Evolutionary conservation across 92 coral and sea anemone genomes (phyloP), one percentile per base, ranked within the genome.

Genomic region (Umimayanthus chanpuru): DNA sequence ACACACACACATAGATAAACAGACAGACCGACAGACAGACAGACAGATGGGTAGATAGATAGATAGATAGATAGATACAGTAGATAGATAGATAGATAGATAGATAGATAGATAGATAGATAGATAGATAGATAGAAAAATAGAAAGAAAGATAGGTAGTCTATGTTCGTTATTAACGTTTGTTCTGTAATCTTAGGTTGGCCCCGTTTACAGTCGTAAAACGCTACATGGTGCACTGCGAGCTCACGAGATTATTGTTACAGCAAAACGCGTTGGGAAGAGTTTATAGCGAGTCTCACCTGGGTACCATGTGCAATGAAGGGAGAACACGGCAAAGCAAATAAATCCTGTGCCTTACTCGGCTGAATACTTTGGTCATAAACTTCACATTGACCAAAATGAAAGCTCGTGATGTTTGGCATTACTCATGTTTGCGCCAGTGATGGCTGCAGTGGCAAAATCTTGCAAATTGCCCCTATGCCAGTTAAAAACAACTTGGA

Each of bases 311-410:
- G 41, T 80, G 21, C 23, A 41, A 80, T 20, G 84, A 39, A 7
- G 26, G 16, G 16, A 80, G 29, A 80, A 55, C 71, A 80, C 84
- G 18, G 44, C 49, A 1, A 80, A 71, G 12, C 49, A 80, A 25
- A 29, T 49, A 9, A 80, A 80, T 30, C 67, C 82, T 4, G n/a
- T 53, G 1, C 82, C 94, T n/a, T 92, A 92, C 80, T 39, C 4
- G 70, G 91, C 92, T 15, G 91, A 89, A 0, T 92, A 92, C 49
- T 92, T 92, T 87, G 94, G 90, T 0, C 90, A 92, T 55, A 92
- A 92, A 58, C 58, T 92, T 56, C 90, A 92, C 32, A 44, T 92
- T 6, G 92, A 92, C 81, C 94, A 92, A 66, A 92, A 89, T 80
- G 94, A 89, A 76, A 92, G 30, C 68, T 92, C 8, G 86, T 72